A percentile compares a stretch with the other conserved stretches of the same genome.
Evolutionary conservation across 2,888 invertebrate genomes (phyloP).

Genomic region (Eupithecia subfuscata): DNA sequence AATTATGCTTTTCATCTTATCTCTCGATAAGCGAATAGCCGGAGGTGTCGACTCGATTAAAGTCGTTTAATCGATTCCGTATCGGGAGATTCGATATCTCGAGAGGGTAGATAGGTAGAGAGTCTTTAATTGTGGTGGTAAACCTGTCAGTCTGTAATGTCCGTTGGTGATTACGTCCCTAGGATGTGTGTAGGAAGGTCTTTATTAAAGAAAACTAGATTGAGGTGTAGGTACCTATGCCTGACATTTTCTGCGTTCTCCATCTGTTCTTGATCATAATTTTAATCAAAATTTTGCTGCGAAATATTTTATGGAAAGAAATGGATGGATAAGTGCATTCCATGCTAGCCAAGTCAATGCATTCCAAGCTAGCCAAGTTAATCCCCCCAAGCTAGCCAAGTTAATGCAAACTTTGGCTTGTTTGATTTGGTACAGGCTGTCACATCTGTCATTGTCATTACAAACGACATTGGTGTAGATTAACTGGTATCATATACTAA

Average conservation of each 20-base stretch:
- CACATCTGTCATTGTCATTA: background rate
- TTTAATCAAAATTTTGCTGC: background rate
- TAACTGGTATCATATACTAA: background rate
- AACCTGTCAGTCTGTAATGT: constrained; percentile 19
- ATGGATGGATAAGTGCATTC: background rate
- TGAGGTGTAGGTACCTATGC: background rate
- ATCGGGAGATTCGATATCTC: constrained; percentile 45
- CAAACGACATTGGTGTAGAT: background rate
- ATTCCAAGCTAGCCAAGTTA: background rate
- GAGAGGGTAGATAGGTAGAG: constrained; percentile 27
- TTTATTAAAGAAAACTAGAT: background rate
- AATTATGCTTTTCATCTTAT: constrained; percentile 46
- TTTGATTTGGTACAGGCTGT: background rate
- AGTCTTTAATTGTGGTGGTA: constrained; percentile 20
- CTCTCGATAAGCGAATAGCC: constrained; percentile 47
- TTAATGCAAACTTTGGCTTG: background rate
- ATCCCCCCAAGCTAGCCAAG: background rate
- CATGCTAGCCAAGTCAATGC: background rate
- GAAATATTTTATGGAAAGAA: background rate
- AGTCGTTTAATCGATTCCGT: constrained; percentile 43
- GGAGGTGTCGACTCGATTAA: constrained; percentile 52
- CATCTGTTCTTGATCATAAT: background rate
- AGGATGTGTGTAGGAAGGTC: background rate
- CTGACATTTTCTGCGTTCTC: no score
- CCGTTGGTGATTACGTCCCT: constrained; percentile 17